Evolutionary conservation across 2,113 vertebrate species (phyloP), one percentile per base, ranked within the genome.

Genomic region (Microtus richardsoni): DNA sequence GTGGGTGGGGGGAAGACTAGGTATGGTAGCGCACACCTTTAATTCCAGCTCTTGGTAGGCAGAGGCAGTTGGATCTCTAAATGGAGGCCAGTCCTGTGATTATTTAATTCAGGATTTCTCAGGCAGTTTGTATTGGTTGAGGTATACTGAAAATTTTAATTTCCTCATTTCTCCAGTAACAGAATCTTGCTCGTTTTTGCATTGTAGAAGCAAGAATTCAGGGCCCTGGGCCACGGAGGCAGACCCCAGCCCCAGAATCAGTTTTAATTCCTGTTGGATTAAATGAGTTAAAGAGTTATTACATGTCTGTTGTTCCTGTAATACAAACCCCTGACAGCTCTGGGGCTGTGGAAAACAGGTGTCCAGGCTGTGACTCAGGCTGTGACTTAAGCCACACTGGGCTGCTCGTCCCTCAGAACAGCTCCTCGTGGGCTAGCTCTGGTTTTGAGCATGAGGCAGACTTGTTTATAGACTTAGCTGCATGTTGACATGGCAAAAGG

Each of bases 391-490:
- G 66, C 30, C 66, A 68, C 66, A 68, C 68, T 60, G 36, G 1
- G 22, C 41, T 13, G 13, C n/a, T 68, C 28, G 68, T 49, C 28
- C 41, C 12, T 78, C 74, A 36, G 58, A 79, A 49, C 2, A 54
- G 2, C 8, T 33, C 22, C 22, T 74, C 33, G 49, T 58, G 47
- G 0, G 8, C 44, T 41, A 12, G 19, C 39, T 39, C 33, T 28
- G 64, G 19, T 19, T 80, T 75, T 84, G 36, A 79, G 36, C 26
- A 19, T 17, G n/a, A 41, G 33, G 62, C 11, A 44, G 36, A 66
- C 44, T 96, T 84, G 60, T 58, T 94, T 95, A 94, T 80, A 41
- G 14, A 85, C 77, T 66, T 66, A 85, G 73, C 58, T 17, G n/a
- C 4, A 7, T 79, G 14, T n/a, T 87, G 22, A 14, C 39, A 80